Evolutionary conservation across 2,113 vertebrate species (phyloP), one percentile per base, ranked within the genome.

Genomic region (Coreoperca whiteheadi): DNA sequence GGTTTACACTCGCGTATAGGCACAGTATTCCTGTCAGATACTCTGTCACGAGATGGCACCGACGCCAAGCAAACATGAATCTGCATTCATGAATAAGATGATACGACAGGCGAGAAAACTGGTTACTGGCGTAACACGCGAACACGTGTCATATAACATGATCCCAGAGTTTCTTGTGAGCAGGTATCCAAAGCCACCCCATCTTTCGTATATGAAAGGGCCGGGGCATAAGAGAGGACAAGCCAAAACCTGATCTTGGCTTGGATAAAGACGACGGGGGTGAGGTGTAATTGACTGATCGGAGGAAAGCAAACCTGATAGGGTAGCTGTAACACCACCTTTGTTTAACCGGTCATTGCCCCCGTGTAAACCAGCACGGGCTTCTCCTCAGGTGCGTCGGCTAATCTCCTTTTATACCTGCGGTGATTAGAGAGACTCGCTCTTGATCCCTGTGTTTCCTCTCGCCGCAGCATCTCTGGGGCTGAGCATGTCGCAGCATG

Each of bases 381-480:
- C 76, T 46, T 68, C 85, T 86, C 77, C 81, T 87, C 83, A 85
- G 88, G 90, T 92, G 64, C n/a, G 71, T 50, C 57, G 0, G 39
- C 81, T 89, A 83, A 94, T 92, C 90, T 86, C 48, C 53, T 70
- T 90, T 88, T 70, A 83, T 87, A 91, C 93, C 86, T 89, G 86
- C 20, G 20, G 79, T 66, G 85, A 93, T 91, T 74, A 89, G 64
- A 86, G 39, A 86, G 73, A 81, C 81, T 89, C 69, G 30, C 83
- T 85, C 86, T 81, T 91, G 86, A 91, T 92, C 84, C 79, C 79
- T 2, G 53, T 3, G 72, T 90, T 89, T 93, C 81, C 90, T 92
- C 83, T 66, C 11, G 32, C 61, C 30, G n/a, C 63, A 88, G 83
- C 28, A 77, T 90, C 90, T 85, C 79, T n/a, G 74, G 67, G 78